A percentile compares a stretch with the other conserved stretches of the same genome.
Conservation (phyloP, 2,888 invertebrate genomes). For the Euplagia quadripunctaria region DNA sequence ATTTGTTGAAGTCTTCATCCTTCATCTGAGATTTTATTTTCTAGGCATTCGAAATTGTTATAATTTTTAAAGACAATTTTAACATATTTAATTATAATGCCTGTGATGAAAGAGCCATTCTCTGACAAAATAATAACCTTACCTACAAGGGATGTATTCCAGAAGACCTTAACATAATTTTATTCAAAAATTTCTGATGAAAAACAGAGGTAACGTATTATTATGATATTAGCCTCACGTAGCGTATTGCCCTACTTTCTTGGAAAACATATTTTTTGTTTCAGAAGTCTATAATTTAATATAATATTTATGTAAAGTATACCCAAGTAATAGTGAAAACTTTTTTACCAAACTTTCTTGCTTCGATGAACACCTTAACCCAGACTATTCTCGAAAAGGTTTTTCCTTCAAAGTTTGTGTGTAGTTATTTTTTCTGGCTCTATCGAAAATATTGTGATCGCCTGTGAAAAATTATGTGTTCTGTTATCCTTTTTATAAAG, state of each 20-base stretch:
- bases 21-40: too few species aligned
- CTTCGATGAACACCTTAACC: conserved; percentile 26
- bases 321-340: conserved; percentile 16
- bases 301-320: conserved; percentile 20
- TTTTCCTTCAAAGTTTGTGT: conserved; percentile 16
- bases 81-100: too few species aligned
- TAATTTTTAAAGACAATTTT: too few species aligned
- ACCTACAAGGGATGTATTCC: neutral
- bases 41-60: too few species aligned
- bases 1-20: too few species aligned
- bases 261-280: conserved; percentile 19
- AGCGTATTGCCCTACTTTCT: conserved; percentile 14
- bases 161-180: neutral
- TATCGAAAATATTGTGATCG: neutral
- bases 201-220: conserved; percentile 5
- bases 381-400: conserved; percentile 11
- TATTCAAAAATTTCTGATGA: neutral
- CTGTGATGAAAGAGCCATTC: too few species aligned
- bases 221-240: conserved; percentile 9
- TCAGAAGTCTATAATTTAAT: conserved; percentile 28
- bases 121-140: neutral
- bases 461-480: neutral
- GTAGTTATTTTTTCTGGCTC: neutral
- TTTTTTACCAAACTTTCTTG: conserved; percentile 7
- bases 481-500: too few species aligned